Base-by-base conservation (phyloP, 1,140 invertebrate genomes). In the Saccostrea echinata region DNA sequence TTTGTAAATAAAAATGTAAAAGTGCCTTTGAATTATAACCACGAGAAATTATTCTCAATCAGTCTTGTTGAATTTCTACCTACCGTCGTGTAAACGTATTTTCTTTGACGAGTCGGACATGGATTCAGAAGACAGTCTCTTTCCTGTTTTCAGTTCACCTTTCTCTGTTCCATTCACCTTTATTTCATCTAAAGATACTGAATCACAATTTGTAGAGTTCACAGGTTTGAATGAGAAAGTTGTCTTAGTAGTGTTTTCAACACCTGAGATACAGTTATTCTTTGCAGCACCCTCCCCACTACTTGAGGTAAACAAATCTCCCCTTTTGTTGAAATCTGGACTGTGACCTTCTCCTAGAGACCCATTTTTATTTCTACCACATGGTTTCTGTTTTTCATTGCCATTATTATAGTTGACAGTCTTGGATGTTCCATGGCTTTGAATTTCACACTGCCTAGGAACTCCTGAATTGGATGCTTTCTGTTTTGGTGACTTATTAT, bases 121-220 rank as follows among this genome's bases (percentile, higher is more conserved):
- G 12, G 81, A 68, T 68, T 87, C 86, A 16, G 86, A 68, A 12
- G 86, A 83, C 83, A 83, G 68, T 87, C 57, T 87, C 30, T 83
- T 83, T 13, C 27, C 68, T 30, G 68, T 3, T 3, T 76, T 16
- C 2, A 30, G 13, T 16, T 30, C 68, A 3, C 68, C 0, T 33
- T n/a, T n/a, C 6, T 61, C 55, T 61, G 55, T 3, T 61, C 55
- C 55, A 61, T n/a, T 6, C 1, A 21, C n/a, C n/a, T 61, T 61
- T 21, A 61, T 3, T 61, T 61, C 18, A 61, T 61, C 55, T 61
- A 18, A 8, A 21, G 16, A 61, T n/a, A 61, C n/a, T 21, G n/a
- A 61, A n/a, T n/a, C 18, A 61, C 18, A 21, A n/a, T 61, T 61
- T 21, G 55, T 21, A 61, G 55, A 4, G 55, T 18, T 21, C 55